Evolutionary conservation across 2,888 invertebrate genomes (phyloP), one percentile per base, ranked within the genome.

Genomic region (Gortyna flavago): DNA sequence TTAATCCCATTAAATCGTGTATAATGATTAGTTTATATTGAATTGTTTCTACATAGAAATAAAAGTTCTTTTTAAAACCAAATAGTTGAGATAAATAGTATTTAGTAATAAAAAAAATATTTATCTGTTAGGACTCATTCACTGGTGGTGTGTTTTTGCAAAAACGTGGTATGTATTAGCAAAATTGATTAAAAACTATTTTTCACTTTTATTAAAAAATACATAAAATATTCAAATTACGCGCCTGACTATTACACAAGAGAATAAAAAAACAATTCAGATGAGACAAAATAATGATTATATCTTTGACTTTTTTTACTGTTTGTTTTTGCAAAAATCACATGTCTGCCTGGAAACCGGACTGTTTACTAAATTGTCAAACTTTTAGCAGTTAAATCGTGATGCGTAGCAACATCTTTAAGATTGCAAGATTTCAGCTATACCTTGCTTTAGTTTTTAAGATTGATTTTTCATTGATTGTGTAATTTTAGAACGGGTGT

Each of bases 81-180:
- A 93, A 93, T 93, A 93, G 90, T 92, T 92, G 88, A 90, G 87
- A 89, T 90, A 90, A 87, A 87, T 89, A 89, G 84, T 70, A 79
- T 86, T 82, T 89, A 87, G 86, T 81, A 77, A 84, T 80, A 29
- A 77, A 83, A 41, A 75, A 82, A 82, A 80, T 57, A 2, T 77
- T 79, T 72, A 87, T 76, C 75, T 75, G 79, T 80, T 84, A 85
- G 79, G 71, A 76, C 70, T 79, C 77, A 68, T 81, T 77, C 76
- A 73, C 54, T 72, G 81, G 67, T 84, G 77, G 77, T 78, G 80
- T 75, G 78, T 87, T 88, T 85, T 88, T 87, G 87, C 87, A 87
- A 88, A 83, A 85, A 84, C 85, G 73, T 85, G 72, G 61, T 70
- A 77, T 69, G 68, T 77, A 78, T 82, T 85, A 85, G 85, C 72